These are phyloP conservation scores for Acanthisitta chloris DNA, from an alignment of 2,113 vertebrate genomes.

Conservation along the genomic window DNA sequence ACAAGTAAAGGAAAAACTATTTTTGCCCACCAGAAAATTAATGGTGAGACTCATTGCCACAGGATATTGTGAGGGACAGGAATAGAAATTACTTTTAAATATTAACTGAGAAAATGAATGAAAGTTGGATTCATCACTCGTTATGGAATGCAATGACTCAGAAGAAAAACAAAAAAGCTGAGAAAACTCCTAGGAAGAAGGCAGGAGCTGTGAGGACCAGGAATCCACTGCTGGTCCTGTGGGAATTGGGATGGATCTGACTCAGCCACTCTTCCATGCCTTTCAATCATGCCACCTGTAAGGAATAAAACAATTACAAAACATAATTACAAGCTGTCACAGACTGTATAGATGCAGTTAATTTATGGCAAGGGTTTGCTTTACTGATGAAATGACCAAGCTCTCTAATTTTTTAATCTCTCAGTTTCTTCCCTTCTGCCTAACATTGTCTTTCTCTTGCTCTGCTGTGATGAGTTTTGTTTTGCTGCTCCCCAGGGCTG, in stretches of 20 bases:
- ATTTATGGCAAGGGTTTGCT: neutral
- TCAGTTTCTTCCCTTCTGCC: neutral
- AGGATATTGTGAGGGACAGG: neutral
- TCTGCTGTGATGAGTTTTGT: neutral
- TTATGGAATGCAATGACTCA: neutral
- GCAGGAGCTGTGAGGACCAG: neutral
- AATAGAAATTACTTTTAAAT: neutral
- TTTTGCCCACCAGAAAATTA: neutral
- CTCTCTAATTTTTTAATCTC: neutral
- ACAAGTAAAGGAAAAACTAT: neutral
- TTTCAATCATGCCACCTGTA: neutral
- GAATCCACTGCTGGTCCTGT: neutral
- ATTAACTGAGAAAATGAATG: neutral
- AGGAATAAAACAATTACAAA: neutral
- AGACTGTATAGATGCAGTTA: neutral
- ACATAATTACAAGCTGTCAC: neutral
- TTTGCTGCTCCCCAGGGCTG: neutral
- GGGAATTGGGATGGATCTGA: neutral
- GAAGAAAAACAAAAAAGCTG: neutral
- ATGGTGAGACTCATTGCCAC: neutral
- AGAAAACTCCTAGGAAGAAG: neutral
- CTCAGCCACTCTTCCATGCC: neutral
- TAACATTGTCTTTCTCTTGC: neutral
- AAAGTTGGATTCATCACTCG: neutral
- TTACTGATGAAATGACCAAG: neutral